Evolutionary conservation across 1,140 invertebrate genomes (phyloP).

Genomic region (Brachionus paranguensis): DNA sequence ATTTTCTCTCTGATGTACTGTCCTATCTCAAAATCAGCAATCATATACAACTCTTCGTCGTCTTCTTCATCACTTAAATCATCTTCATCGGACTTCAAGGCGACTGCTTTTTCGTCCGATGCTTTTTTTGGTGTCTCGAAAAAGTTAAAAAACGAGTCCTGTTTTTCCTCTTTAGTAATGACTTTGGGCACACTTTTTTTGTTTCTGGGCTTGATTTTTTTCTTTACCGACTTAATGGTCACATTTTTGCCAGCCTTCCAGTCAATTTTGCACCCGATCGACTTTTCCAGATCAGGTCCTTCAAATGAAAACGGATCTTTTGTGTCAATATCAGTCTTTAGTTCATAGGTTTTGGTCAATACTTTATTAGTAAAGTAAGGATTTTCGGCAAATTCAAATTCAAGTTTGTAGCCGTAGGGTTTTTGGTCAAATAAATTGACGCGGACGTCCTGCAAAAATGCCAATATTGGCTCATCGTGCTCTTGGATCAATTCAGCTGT

Average conservation of each 20-base stretch:
- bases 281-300: constrained; percentile 91
- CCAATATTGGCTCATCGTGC: constrained; percentile 87
- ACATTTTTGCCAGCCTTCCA: constrained; percentile 96
- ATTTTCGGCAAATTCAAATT: constrained; percentile 90
- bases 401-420: constrained; percentile 69
- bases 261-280: constrained; percentile 74
- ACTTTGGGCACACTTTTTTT: constrained; percentile 80
- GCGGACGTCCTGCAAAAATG: constrained; percentile 82
- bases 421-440: constrained; percentile 47
- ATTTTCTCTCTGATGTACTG: constrained; percentile 89
- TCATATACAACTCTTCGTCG: background rate
- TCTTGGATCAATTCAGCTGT: constrained; percentile 80
- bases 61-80: constrained; percentile 25
- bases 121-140: constrained; percentile 71
- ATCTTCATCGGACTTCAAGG: background rate
- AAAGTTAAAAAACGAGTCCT: constrained; percentile 95
- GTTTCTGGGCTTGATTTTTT: constrained; percentile 93
- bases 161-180: constrained; percentile 80
- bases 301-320: constrained; percentile 91
- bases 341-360: constrained; percentile 87
- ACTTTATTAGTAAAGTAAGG: constrained; percentile 88
- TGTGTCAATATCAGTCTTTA: constrained; percentile 85
- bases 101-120: constrained; percentile 13
- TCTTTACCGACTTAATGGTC: constrained; percentile 89
- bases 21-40: constrained; percentile 83